A percentile compares a stretch with the other conserved stretches of the same genome.
These are phyloP conservation scores for Chelonus insularis DNA, from an alignment of 1,140 invertebrate genomes.

Conservation along the genomic window DNA sequence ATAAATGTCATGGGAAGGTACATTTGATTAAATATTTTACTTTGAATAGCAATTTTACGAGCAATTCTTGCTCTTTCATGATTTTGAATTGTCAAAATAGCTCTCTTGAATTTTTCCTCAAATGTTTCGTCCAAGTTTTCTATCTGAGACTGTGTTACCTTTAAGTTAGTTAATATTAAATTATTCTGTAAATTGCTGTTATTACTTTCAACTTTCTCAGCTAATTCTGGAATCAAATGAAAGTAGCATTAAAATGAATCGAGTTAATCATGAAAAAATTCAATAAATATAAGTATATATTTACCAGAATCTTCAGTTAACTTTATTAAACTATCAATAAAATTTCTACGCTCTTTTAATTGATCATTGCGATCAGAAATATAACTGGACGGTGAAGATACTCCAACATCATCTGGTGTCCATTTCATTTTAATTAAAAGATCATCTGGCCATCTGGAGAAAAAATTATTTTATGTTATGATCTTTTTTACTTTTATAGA, in stretches of 20 bases:
- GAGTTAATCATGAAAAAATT: no score
- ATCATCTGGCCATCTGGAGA: slow-evolving; percentile 63
- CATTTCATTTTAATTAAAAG: slow-evolving; percentile 64
- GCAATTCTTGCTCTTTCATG: slow-evolving; percentile 63
- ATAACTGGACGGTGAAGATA: slow-evolving; percentile 41
- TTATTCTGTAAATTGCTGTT: no score
- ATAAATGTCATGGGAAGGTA: not conserved
- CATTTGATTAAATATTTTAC: not conserved
- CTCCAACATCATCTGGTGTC: slow-evolving; percentile 54
- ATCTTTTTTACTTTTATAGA: not conserved
- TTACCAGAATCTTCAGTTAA: slow-evolving; percentile 24
- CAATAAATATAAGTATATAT: slow-evolving; percentile 2
- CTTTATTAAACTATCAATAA: slow-evolving; percentile 30
- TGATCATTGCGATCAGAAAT: slow-evolving; percentile 31
- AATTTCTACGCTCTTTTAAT: slow-evolving; percentile 28
- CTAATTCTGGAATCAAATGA: no score
- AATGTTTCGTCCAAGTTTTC: slow-evolving; percentile 25
- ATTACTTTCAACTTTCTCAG: no score
- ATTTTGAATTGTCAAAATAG: slow-evolving; percentile 59
- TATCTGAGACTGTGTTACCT: no score
- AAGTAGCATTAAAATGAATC: no score
- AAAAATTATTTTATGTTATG: slow-evolving; percentile 8
- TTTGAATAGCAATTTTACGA: no score
- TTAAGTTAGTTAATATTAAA: no score
- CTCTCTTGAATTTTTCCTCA: slow-evolving; percentile 33